Conservation (phyloP, 1,140 invertebrate species). For the Camponotus vicinus region DNA sequence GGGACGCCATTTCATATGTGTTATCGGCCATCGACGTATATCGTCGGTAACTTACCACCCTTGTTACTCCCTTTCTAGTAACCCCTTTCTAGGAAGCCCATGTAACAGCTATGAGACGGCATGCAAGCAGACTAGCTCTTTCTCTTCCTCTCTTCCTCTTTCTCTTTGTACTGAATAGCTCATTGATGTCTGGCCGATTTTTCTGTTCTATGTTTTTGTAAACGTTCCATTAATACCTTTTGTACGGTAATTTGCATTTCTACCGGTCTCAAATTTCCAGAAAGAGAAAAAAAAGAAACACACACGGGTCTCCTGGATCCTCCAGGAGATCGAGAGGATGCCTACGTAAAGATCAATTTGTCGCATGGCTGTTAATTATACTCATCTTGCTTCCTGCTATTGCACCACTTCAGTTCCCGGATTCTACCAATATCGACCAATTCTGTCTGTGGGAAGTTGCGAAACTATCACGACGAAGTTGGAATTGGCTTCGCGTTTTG, state of each 20-base stretch:
- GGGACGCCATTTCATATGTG: conserved; percentile 58
- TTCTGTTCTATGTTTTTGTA: conserved; percentile 44
- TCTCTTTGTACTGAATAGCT: conserved; percentile 22
- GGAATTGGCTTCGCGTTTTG: conserved; percentile 48
- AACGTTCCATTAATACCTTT: conserved; percentile 9
- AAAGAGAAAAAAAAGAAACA: background rate
- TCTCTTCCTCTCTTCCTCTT: background rate
- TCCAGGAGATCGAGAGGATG: conserved; percentile 7
- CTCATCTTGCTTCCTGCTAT: conserved; percentile 59
- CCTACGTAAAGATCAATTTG: conserved; percentile 46
- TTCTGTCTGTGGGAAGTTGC: conserved; percentile 43
- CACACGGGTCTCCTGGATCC: background rate
- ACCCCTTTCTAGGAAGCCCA: conserved; percentile 25
- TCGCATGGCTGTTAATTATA: conserved; percentile 68
- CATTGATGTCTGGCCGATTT: conserved; percentile 41
- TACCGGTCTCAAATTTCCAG: conserved; percentile 12
- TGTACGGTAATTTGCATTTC: conserved; percentile 27
- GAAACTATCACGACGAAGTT: conserved; percentile 42
- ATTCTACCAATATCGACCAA: conserved; percentile 75
- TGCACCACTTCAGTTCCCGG: conserved; percentile 68
- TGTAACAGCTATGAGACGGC: conserved; percentile 47
- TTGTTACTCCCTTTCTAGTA: conserved; percentile 37
- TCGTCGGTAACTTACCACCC: conserved; percentile 71
- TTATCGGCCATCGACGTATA: conserved; percentile 69
- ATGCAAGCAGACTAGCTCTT: conserved; percentile 34